Base-by-base conservation (phyloP, 2,888 invertebrate species). In the Sipunculus nudus region DNA sequence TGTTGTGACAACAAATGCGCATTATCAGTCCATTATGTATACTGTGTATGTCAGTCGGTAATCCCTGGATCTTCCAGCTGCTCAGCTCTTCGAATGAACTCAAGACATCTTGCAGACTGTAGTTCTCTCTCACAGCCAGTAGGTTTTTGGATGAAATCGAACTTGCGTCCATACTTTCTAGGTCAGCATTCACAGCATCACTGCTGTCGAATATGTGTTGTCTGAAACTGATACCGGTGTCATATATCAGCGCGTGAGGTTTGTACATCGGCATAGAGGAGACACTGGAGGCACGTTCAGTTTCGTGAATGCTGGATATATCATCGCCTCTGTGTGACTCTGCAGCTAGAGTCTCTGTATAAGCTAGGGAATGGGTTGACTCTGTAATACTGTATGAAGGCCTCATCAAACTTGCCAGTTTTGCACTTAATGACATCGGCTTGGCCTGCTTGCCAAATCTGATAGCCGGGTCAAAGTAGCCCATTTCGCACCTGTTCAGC, bases 21-120 rank as follows among this genome's bases (percentile, higher is more conserved):
- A 80, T 76, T 31, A 79, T 67, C 21, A 81, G 67, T 0, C 78
- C 78, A 69, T 80, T 81, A 62, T 81, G 79, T n/a, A 80, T 64
- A 1, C 79, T 75, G 65, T 78, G 77, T n/a, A 77, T 59, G 58
- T 82, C 81, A 0, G 74, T 75, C 0, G 80, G 79, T 13, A 81
- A 63, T 28, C 66, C 72, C 2, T 67, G 65, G 61, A 78, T 69
- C 29, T 76, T 65, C 82, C 82, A 82, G 29, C 73, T 72, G 56
- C 76, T 75, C 48, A 79, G 67, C 65, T 82, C 80, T 58, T 80
- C 78, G 69, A 75, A 78, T 43, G 73, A 72, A 38, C 77, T 77
- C 40, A 80, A 66, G 32, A 79, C 74, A 21, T 49, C 76, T 59
- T 77, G 78, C 28, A 81, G 65, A 0, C 74, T 70, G 67, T 72